phyloP scores from a whole-genome alignment of 2,888 invertebrate species.

The Apamea monoglypha region DNA sequence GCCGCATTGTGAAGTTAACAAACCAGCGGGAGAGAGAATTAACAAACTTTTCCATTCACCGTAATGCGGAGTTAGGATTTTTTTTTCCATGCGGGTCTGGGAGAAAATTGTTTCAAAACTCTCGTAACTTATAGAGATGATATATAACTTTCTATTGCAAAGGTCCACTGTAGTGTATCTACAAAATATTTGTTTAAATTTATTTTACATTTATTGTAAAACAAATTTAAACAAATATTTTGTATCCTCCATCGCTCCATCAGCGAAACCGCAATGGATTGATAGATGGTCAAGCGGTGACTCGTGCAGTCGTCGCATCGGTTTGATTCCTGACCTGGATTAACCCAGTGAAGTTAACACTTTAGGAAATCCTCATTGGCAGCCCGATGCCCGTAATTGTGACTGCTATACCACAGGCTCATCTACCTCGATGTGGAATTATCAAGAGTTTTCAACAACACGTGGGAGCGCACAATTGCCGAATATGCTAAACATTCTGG shows the following conservation, averaged over 20 bases:
- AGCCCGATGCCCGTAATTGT: constrained; percentile 33
- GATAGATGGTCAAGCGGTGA: constrained; percentile 7
- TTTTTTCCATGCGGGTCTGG: constrained; percentile 26
- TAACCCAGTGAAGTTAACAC: constrained; percentile 34
- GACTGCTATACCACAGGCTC: constrained; percentile 1
- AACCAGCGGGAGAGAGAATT: constrained; percentile 24
- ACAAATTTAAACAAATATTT: too few relatives aligned
- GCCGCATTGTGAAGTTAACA: constrained; percentile 36
- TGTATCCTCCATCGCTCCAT: too few relatives aligned
- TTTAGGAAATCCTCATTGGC: constrained; percentile 53
- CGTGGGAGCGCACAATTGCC: background rate
- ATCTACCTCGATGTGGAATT: background rate
- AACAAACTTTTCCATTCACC: constrained; percentile 47
- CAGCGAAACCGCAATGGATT: background rate
- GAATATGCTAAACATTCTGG: constrained; percentile 2
- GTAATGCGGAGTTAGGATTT: constrained; percentile 20
- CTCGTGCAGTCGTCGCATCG: constrained; percentile 20
- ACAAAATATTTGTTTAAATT: background rate
- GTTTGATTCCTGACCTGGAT: constrained; percentile 43
- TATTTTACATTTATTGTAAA: too few relatives aligned
- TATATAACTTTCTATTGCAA: constrained; percentile 2
- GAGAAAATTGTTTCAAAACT: constrained; percentile 28
- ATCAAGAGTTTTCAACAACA: constrained; percentile 4
- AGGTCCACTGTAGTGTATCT: background rate
- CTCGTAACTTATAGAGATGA: constrained; percentile 4